Base-by-base conservation (phyloP, 2,888 invertebrate genomes). In the Phragmatobia fuliginosa region DNA sequence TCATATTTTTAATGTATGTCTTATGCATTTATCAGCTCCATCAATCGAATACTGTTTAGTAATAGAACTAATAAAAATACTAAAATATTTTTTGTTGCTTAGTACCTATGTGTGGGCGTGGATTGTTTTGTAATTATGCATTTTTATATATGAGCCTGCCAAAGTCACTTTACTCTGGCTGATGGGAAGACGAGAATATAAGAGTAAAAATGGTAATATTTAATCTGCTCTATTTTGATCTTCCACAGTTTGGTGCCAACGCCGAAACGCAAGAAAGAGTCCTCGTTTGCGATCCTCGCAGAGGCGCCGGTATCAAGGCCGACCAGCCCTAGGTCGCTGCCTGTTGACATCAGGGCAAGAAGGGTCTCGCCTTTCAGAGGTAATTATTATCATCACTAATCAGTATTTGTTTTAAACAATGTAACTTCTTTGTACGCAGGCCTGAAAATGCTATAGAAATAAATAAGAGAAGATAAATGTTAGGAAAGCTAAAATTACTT, bases 211-310 rank as follows among this genome's bases (percentile, higher is more conserved):
- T 25, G 28, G 25, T 1, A 28, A 52, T 49, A 52, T 56, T 11
- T 56, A 7, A 56, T 28, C 16, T 61, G 28, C 63, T 61, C 38
- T 7, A 6, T 31, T 72, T 14, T 60, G 31, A 52, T 79, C 62
- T 32, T 82, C 76, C 66, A 49, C 94, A 95, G 95, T 71, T 87
- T 89, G 84, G 89, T 94, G 84, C 89, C 95, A 77, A 92, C 93
- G 61, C 89, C 94, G 32, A 96, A 96, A 72, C 92, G 96, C 71
- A 97, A 97, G 83, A 95, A 96, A 70, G 96, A 96, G 86, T 95
- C 96, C 11, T 96, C 97, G 6, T 97, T 97, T 87, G 97, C 97
- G 74, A 97, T 97, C 78, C 94, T 97, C 71, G 95, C 96, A 21
- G 96, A 97, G 77, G 91, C 95, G 6, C 95, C 96, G 7, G 89